Percentiles rank a stretch among this genome's conserved stretches.
These are phyloP conservation scores for Oryzias javanicus DNA, from an alignment of 2,113 vertebrate species.

Conservation along the genomic window DNA sequence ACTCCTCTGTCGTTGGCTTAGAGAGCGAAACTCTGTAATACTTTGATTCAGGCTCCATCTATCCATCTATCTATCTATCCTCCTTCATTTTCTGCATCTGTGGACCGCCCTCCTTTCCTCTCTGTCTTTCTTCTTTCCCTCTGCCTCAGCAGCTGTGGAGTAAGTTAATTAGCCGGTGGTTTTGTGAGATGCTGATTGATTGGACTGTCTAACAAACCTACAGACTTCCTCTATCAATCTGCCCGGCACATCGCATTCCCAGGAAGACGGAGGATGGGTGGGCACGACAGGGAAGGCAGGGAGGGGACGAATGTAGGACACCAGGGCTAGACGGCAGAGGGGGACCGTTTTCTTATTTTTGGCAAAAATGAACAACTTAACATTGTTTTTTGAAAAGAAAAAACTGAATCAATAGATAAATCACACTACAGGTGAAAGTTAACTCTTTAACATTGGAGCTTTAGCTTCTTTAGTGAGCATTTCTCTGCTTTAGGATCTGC, in stretches of 20 bases:
- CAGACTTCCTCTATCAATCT: slow-evolving; percentile 77
- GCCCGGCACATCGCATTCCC: slow-evolving; percentile 56
- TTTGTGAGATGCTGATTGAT: slow-evolving; percentile 81
- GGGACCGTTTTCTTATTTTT: slow-evolving; percentile 2
- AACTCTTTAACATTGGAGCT: too few relatives aligned
- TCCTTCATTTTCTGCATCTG: slow-evolving; percentile 59
- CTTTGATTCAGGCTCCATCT: slow-evolving; percentile 44
- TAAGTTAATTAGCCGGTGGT: slow-evolving; percentile 79
- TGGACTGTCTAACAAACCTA: slow-evolving; percentile 73
- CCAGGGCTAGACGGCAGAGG: slow-evolving; percentile 26
- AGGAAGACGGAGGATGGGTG: slow-evolving; percentile 50
- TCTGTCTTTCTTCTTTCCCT: slow-evolving; percentile 16
- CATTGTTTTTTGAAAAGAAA: not conserved
- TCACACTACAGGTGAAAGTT: not conserved
- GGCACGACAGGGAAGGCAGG: slow-evolving; percentile 16
- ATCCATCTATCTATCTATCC: slow-evolving; percentile 37
- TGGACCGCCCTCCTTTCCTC: slow-evolving; percentile 17
- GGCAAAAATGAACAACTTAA: slow-evolving; percentile 1
- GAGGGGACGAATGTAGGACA: slow-evolving; percentile 41
- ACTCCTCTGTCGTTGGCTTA: slow-evolving; percentile 39
- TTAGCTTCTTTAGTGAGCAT: too few relatives aligned
- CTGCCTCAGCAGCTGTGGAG: slow-evolving; percentile 65
- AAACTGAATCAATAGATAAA: not conserved
- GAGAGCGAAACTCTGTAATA: slow-evolving; percentile 42
- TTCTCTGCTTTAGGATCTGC: too few relatives aligned